phyloP scores from a whole-genome alignment of 2,888 invertebrate genomes.

The Dorcus parallelipipedus region DNA sequence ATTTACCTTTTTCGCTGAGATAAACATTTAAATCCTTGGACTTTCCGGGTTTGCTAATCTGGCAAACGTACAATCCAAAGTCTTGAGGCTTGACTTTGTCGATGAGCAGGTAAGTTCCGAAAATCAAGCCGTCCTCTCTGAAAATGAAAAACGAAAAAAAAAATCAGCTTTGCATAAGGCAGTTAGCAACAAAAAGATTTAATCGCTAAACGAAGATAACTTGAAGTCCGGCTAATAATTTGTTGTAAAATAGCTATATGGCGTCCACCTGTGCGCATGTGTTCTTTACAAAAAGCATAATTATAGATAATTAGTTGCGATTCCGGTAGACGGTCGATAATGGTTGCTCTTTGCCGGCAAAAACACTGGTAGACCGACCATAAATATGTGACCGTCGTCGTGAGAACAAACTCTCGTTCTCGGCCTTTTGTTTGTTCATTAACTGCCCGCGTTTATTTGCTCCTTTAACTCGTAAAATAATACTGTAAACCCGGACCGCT shows the following conservation, averaged over 20 bases:
- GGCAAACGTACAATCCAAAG: conserved; percentile 70
- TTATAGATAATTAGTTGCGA: conserved; percentile 41
- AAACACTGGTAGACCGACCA: conserved; percentile 37
- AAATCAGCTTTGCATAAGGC: neutral
- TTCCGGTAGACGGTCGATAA: conserved; percentile 39
- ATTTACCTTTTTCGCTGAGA: conserved; percentile 56
- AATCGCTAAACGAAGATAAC: too few species aligned
- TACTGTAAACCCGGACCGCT: too few species aligned
- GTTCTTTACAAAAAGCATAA: conserved; percentile 32
- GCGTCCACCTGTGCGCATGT: conserved; percentile 16
- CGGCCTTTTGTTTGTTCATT: conserved; percentile 21
- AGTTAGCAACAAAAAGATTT: too few species aligned
- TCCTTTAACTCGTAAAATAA: conserved; percentile 8
- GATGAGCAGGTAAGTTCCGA: conserved; percentile 67
- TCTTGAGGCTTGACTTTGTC: conserved; percentile 59
- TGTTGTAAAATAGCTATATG: neutral
- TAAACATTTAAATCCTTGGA: conserved; percentile 53
- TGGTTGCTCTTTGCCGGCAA: conserved; percentile 38
- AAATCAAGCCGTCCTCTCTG: conserved; percentile 69
- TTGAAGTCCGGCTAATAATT: too few species aligned
- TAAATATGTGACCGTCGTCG: conserved; percentile 33
- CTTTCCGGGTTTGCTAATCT: conserved; percentile 63
- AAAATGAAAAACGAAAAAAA: conserved; percentile 24
- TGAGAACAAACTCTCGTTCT: conserved; percentile 32
- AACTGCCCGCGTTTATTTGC: conserved; percentile 5